Conservation (phyloP, 2,113 vertebrate species). For the Chaetops frenatus region DNA sequence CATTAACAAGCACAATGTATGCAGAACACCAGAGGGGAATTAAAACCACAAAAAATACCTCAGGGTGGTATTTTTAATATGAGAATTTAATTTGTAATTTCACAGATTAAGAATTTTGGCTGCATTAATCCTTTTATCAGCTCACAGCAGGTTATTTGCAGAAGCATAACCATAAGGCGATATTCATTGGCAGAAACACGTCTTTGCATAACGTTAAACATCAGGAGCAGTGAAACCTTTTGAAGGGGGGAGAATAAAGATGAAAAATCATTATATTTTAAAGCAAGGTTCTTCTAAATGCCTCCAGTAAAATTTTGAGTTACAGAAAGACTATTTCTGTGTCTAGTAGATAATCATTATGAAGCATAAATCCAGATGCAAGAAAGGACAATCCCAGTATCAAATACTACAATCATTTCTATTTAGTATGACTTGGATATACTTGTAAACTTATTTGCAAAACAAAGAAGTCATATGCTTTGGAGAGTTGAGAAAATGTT, state of each 20-base stretch:
- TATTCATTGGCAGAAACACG: slow-evolving; percentile 84
- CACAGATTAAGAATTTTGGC: slow-evolving; percentile 90
- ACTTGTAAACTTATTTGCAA: slow-evolving; percentile 71
- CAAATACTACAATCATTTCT: slow-evolving; percentile 64
- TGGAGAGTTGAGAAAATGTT: slow-evolving; percentile 29
- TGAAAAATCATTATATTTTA: slow-evolving; percentile 85
- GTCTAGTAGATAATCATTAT: slow-evolving; percentile 80
- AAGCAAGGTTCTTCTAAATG: slow-evolving; percentile 80
- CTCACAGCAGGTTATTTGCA: slow-evolving; percentile 92
- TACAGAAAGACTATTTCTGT: slow-evolving; percentile 78
- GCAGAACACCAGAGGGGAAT: slow-evolving; percentile 86
- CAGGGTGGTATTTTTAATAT: slow-evolving; percentile 90
- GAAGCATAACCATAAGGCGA: slow-evolving; percentile 84
- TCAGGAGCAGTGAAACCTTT: slow-evolving; percentile 81
- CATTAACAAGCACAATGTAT: slow-evolving; percentile 85
- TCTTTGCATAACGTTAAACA: slow-evolving; percentile 83
- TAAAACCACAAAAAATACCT: slow-evolving; percentile 88
- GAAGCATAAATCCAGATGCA: slow-evolving; percentile 70
- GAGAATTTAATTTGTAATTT: slow-evolving; percentile 93
- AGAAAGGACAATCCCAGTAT: slow-evolving; percentile 67
- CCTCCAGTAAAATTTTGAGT: slow-evolving; percentile 78
- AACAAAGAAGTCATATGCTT: slow-evolving; percentile 67
- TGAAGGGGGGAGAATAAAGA: slow-evolving; percentile 85
- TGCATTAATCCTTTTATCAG: slow-evolving; percentile 99
- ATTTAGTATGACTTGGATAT: slow-evolving; percentile 55